A percentile compares a stretch with the other conserved stretches of the same genome.
Conservation (phyloP, 2,113 vertebrate species). For the Panthera leo region DNA sequence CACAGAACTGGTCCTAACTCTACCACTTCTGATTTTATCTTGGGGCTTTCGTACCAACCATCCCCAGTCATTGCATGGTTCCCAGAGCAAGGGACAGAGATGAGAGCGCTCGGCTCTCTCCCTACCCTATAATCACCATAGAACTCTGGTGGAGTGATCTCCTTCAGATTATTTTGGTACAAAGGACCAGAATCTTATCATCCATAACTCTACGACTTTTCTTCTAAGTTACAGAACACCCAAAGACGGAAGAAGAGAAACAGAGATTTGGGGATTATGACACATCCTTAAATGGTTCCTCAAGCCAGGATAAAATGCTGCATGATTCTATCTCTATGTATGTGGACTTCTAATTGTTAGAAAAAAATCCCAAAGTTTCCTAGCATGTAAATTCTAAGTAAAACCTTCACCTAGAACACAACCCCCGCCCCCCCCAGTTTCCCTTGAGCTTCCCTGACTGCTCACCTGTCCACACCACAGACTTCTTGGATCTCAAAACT, state of each 20-base stretch:
- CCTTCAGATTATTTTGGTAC: background rate
- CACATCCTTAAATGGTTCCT: background rate
- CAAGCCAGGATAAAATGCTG: background rate
- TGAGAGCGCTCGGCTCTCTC: background rate
- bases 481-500: background rate
- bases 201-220: background rate
- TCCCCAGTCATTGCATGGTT: background rate
- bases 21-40: conserved; percentile 31
- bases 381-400: conserved; percentile 5
- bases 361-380: conserved; percentile 17
- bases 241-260: background rate
- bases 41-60: background rate
- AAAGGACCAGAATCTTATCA: background rate
- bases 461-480: background rate
- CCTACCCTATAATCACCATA: background rate
- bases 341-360: background rate
- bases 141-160: background rate
- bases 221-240: background rate
- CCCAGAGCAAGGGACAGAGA: background rate
- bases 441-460: background rate
- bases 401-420: background rate
- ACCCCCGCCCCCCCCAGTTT: background rate
- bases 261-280: background rate
- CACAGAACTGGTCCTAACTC: background rate
- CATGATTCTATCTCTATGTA: background rate